Percentiles rank a stretch among this genome's conserved stretches.
Conservation (phyloP, 2,113 vertebrate species). For the Cygnus buccinator region DNA sequence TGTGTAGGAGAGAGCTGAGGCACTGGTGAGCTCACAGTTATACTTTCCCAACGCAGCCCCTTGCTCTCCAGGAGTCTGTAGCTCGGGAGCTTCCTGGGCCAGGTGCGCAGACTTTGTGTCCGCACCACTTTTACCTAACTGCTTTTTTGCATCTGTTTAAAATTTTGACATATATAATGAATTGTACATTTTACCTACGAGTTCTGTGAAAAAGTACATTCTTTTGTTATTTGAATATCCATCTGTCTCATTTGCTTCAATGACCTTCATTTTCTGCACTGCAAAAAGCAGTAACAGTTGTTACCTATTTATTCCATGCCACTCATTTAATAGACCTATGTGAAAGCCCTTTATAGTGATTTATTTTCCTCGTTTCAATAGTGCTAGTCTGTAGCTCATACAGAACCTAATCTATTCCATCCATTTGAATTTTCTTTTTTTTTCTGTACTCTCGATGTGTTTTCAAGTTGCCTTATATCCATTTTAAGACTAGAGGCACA, state of each 20-base stretch:
- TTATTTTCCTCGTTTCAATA: not conserved
- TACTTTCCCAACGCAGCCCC: not conserved
- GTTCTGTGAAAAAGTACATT: not conserved
- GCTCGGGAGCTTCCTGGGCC: not conserved
- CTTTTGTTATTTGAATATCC: not conserved
- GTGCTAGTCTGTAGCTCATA: not conserved
- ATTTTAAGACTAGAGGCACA: not conserved
- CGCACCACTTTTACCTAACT: not conserved
- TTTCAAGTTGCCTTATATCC: not conserved
- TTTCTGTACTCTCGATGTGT: not conserved
- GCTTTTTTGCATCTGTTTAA: not conserved
- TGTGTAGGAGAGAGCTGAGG: not conserved
- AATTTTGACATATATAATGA: not conserved
- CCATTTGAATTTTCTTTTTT: not conserved
- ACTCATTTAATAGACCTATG: not conserved
- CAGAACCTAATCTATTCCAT: not conserved
- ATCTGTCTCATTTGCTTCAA: not conserved
- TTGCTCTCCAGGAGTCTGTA: not conserved
- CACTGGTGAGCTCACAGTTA: not conserved
- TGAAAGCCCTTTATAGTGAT: not conserved
- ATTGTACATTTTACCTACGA: not conserved
- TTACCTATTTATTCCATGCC: not conserved
- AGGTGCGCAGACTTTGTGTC: accelerated
- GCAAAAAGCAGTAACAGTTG: not conserved
- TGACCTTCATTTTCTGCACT: not conserved